Base-by-base conservation (phyloP, 53 echinoderm and acorn worm genomes). In the Echinarachnius parma region DNA sequence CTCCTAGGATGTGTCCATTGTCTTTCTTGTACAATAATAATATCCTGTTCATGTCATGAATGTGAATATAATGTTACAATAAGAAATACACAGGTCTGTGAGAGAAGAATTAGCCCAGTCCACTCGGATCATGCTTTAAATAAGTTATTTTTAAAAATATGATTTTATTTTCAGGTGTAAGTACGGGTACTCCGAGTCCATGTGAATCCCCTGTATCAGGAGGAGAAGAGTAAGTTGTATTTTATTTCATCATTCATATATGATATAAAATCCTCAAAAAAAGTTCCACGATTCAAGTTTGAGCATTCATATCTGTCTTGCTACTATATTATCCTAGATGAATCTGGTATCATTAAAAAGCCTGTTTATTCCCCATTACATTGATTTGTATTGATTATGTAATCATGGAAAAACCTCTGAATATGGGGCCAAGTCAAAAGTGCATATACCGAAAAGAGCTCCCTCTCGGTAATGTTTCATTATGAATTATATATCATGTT, bases 221-320 rank as follows among this genome's bases (percentile, higher is more conserved):
- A 5, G 66, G n/a, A n/a, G n/a, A 46, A n/a, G 29, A 48, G 66
- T 66, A 66, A 66, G 66, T 66, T 28, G 13, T 9, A 7, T 18
- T 19, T 49, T 10, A 13, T n/a, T n/a, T n/a, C n/a, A n/a, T n/a
- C n/a, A 7, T 39, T 39, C 42, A 39, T 39, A 39, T 39, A 39
- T 39, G 7, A 39, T 39, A 39, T 13, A 39, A 39, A 9, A 13
- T 39, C 42, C 7, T n/a, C n/a, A n/a, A n/a, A n/a, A n/a, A n/a
- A n/a, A n/a, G n/a, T n/a, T n/a, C n/a, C n/a, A n/a, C n/a, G n/a
- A n/a, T n/a, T n/a, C n/a, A n/a, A n/a, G n/a, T n/a, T n/a, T n/a
- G n/a, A n/a, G n/a, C n/a, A n/a, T n/a, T n/a, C n/a, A n/a, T n/a
- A n/a, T n/a, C n/a, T n/a, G n/a, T n/a, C n/a, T n/a, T n/a, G n/a